Conservation (phyloP, 92 coral and sea anemone genomes). For the Zoanthus sansibaricus region DNA sequence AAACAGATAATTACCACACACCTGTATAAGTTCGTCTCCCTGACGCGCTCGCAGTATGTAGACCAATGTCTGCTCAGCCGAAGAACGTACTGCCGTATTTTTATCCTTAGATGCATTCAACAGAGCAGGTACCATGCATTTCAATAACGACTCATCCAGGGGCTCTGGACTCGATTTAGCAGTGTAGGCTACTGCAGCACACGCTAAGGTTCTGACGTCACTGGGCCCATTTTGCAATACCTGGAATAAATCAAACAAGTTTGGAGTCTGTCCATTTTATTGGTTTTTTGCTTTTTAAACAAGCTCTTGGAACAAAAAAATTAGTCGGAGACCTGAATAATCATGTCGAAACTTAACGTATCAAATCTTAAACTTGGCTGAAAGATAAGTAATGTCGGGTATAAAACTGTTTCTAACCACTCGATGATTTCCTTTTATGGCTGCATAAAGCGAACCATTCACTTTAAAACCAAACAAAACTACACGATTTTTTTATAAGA, state of each 20-base stretch:
- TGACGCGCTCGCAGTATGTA: conserved; percentile 72
- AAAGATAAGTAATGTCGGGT: too few species aligned
- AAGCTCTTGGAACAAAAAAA: too few species aligned
- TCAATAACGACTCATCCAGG: conserved; percentile 70
- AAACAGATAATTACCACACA: not conserved
- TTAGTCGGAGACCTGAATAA: too few species aligned
- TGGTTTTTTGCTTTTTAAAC: too few species aligned
- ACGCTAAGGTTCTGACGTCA: conserved; percentile 82
- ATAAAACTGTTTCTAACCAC: too few species aligned
- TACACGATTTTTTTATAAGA: too few species aligned
- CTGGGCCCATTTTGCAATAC: conserved; percentile 78
- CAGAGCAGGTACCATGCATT: conserved; percentile 75
- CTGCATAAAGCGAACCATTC: too few species aligned
- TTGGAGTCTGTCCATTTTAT: too few species aligned
- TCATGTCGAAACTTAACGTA: too few species aligned
- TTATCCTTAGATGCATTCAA: conserved; percentile 79
- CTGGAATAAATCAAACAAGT: conserved; percentile 39
- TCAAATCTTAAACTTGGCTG: too few species aligned
- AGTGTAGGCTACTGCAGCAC: conserved; percentile 74
- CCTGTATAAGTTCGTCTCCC: conserved; percentile 86
- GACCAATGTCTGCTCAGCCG: conserved; percentile 88
- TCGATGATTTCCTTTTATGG: too few species aligned
- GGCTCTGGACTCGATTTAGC: conserved; percentile 75
- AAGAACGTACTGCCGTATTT: conserved; percentile 78
- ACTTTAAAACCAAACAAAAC: too few species aligned